A percentile compares a stretch with the other conserved stretches of the same genome.
These are phyloP conservation scores for Tachyglossus aculeatus DNA, from an alignment of 2,797 vertebrate species.

Conservation along the genomic window DNA sequence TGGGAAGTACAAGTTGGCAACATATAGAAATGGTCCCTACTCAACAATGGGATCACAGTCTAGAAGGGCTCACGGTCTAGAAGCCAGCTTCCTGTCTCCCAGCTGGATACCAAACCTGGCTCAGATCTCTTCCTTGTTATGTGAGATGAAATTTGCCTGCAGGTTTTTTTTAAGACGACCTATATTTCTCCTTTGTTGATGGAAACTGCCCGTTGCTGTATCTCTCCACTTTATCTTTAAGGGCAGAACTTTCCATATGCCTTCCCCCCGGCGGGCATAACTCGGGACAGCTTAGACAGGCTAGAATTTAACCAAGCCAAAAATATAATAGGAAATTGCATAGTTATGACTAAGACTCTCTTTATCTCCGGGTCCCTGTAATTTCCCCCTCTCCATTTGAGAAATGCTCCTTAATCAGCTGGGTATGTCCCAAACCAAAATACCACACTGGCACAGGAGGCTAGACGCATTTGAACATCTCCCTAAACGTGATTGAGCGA, in stretches of 20 bases:
- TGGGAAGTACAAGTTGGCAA: too few species aligned
- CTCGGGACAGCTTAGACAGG: slow-evolving; percentile 19
- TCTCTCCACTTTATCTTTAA: background rate
- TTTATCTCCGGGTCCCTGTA: background rate
- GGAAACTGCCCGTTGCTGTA: slow-evolving; percentile 7
- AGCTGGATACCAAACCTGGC: too few species aligned
- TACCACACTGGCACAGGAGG: fast-evolving
- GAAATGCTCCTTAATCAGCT: background rate
- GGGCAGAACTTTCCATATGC: slow-evolving; percentile 2
- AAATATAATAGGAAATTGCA: background rate
- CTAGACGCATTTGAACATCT: background rate
- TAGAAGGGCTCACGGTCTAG: too few species aligned
- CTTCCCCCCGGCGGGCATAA: slow-evolving; percentile 17
- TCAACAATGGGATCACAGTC: too few species aligned
- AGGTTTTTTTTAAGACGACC: background rate
- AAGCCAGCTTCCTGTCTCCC: too few species aligned
- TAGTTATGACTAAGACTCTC: background rate
- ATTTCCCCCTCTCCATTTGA: background rate
- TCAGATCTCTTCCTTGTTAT: slow-evolving; percentile 32
- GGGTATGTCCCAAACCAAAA: background rate
- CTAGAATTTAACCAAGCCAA: background rate
- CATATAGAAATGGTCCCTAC: too few species aligned
- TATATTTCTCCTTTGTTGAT: background rate
- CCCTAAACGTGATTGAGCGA: background rate
- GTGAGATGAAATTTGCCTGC: slow-evolving; percentile 25